Base-by-base conservation (phyloP, 2,888 invertebrate species). In the Lathronympha strigana region DNA sequence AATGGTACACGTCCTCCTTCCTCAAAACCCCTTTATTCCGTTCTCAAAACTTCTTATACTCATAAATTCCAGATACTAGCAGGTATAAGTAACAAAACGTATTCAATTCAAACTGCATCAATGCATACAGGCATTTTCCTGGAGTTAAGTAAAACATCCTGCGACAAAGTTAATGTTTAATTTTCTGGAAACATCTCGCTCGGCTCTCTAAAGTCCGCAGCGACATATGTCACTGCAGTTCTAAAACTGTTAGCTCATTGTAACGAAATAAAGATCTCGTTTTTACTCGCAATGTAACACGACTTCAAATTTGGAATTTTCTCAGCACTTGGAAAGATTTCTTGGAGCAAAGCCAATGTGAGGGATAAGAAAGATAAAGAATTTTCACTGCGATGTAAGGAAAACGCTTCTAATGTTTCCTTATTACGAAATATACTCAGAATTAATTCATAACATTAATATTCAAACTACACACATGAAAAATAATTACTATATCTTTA, bases 281-380 rank as follows among this genome's bases (percentile, higher is more conserved):
- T 49, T 31, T 33, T 19, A 54, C 60, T 40, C 21, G 58, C 36
- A 19, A 53, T 60, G 51, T 51, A 60, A 54, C 60, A 47, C 36
- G 60, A 17, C 38, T 54, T 21, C 31, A 50, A 60, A 54, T 66
- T 66, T 54, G 38, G 31, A 61, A 40, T 66, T 64, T 66, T 66
- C 64, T 58, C 60, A 53, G 28, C 36, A 31, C 36, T 61, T 40
- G 38, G 38, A 60, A 47, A 60, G 51, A 47, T 66, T 61, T 66
- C 47, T 33, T 61, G 66, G 61, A 47, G 6, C 4, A 25, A 23
- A 33, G 66, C 66, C 66, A 66, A 31, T 3, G 5, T 17, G n/a
- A 40, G 33, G 19, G 25, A 25, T 8, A 38, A 25, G 6, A 6
- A 6, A 1, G 0, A 23, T 4, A 15, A 61, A 66, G 61, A 66